Evolutionary conservation across 2,797 vertebrate genomes (phyloP).

Genomic region (Echeneis naucrates): DNA sequence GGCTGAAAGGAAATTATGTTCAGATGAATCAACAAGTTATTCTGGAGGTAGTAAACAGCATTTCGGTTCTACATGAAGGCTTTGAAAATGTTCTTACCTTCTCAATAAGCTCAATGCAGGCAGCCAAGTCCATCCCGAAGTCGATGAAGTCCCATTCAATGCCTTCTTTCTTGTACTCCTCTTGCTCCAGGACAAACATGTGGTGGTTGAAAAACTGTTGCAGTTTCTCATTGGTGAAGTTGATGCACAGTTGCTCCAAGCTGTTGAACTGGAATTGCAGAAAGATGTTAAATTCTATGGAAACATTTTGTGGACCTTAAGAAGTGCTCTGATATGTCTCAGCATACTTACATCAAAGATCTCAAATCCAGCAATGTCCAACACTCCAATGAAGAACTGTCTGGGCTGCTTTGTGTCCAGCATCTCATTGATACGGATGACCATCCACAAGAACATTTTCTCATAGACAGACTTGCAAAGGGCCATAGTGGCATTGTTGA

Average conservation of each 20-base stretch:
- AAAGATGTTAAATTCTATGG: not conserved
- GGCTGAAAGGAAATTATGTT: slow-evolving; percentile 68
- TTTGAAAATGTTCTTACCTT: slow-evolving; percentile 73
- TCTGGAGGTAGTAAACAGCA: too few species aligned
- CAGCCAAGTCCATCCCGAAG: slow-evolving; percentile 88
- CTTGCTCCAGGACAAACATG: slow-evolving; percentile 89
- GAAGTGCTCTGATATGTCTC: too few species aligned
- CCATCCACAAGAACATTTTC: slow-evolving; percentile 95
- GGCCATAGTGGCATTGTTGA: slow-evolving; percentile 77
- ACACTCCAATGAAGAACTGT: slow-evolving; percentile 88
- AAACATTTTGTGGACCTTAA: too few species aligned
- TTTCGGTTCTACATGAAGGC: too few species aligned
- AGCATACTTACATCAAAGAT: slow-evolving; percentile 87
- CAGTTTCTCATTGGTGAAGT: slow-evolving; percentile 91
- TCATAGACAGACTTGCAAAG: slow-evolving; percentile 72
- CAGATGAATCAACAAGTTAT: too few species aligned
- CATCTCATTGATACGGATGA: slow-evolving; percentile 90
- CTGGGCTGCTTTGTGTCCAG: slow-evolving; percentile 89
- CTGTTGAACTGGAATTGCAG: slow-evolving; percentile 80
- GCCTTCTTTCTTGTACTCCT: slow-evolving; percentile 87
- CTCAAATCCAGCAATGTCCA: slow-evolving; percentile 92
- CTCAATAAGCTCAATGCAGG: slow-evolving; percentile 90
- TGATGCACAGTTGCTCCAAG: slow-evolving; percentile 93
- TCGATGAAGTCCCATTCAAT: slow-evolving; percentile 88
- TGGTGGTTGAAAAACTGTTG: slow-evolving; percentile 91